phyloP scores from a whole-genome alignment of 2,113 vertebrate species.

The Uropsilus gracilis region DNA sequence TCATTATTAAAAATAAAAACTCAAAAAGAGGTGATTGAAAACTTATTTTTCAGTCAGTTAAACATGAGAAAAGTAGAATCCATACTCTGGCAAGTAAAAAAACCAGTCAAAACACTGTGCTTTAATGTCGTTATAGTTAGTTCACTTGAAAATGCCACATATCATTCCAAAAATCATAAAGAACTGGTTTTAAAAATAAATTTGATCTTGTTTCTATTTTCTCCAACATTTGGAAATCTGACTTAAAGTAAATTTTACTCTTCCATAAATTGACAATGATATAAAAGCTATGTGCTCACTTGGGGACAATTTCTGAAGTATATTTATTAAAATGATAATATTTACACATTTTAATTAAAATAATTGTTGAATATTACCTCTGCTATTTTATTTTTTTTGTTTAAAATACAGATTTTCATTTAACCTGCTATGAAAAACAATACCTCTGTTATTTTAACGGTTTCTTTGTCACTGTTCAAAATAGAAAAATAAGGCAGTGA shows the following conservation, averaged over 20 bases:
- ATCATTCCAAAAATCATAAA: background rate
- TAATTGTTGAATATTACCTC: background rate
- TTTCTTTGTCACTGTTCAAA: background rate
- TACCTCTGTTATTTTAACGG: background rate
- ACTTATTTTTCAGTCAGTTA: background rate
- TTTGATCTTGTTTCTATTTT: constrained; percentile 12
- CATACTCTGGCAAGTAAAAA: background rate
- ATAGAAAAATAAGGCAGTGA: background rate
- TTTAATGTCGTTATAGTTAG: background rate
- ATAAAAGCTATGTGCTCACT: background rate
- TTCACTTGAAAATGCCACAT: background rate
- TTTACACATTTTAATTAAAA: background rate
- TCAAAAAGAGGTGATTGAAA: background rate
- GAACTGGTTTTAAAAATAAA: background rate
- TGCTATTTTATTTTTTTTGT: background rate
- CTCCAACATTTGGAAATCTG: background rate
- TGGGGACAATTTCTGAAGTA: background rate
- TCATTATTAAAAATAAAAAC: background rate
- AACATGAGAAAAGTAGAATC: background rate
- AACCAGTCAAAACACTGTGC: background rate
- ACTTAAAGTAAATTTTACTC: background rate
- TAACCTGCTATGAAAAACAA: too few relatives aligned
- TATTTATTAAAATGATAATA: background rate
- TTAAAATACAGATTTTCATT: too few relatives aligned
- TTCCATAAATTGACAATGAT: background rate